phyloP scores from a whole-genome alignment of 2,113 vertebrate genomes.

The Hyla sarda region DNA sequence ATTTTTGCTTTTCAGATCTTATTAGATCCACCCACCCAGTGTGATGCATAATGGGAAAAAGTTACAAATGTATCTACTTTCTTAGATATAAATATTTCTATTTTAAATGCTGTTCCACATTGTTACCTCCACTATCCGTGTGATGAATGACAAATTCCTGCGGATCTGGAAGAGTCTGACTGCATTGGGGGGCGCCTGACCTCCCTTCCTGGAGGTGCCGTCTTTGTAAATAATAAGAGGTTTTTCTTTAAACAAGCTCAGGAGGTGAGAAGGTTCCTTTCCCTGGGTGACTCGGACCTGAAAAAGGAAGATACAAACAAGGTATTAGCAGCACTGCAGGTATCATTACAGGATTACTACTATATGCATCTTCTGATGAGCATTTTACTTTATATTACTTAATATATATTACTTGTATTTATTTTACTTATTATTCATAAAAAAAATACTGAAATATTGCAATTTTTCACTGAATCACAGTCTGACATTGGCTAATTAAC shows the following conservation, averaged over 20 bases:
- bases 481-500: too few species aligned
- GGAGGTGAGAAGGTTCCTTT: slow-evolving; percentile 87
- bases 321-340: neutral
- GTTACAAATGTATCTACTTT: neutral
- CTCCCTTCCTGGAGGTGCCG: slow-evolving; percentile 82
- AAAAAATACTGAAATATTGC: too few species aligned
- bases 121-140: slow-evolving; percentile 87
- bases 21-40: neutral
- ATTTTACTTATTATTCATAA: neutral
- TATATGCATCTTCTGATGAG: neutral
- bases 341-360: neutral
- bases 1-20: too few species aligned
- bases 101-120: neutral
- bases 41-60: too few species aligned
- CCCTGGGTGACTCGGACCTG: slow-evolving; percentile 89
- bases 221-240: slow-evolving; percentile 87
- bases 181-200: slow-evolving; percentile 71
- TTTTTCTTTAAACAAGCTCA: slow-evolving; percentile 87
- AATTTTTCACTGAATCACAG: too few species aligned
- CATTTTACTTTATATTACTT: neutral
- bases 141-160: slow-evolving; percentile 82
- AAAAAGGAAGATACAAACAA: neutral
- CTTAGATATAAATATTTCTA: neutral
- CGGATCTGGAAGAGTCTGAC: slow-evolving; percentile 87
- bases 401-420: neutral